Base-by-base conservation (phyloP, 92 coral and sea anemone species). In the Actinernus sp. region DNA sequence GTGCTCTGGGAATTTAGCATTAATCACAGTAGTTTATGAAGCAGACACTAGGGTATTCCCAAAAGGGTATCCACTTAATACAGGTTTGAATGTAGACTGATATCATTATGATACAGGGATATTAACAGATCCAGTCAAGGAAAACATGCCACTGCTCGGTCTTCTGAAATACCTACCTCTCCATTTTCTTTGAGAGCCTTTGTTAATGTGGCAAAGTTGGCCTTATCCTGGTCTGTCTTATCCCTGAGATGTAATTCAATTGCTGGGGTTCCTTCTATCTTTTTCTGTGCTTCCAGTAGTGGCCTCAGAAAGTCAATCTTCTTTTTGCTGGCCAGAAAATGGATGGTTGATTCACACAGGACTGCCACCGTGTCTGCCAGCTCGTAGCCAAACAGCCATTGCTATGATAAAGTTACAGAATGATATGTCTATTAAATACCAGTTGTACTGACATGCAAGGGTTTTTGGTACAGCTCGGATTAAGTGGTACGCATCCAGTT, bases 321-420 rank as follows among this genome's bases (percentile, higher is more conserved):
- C 95, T 95, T 95, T 64, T 95, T 95, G 50, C 99, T 95, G 46
- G 99, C 99, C 53, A 95, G 70, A 63, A 95, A 77, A 83, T 91
- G 86, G 22, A 91, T 26, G 49, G 92, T 71, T 19, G 97, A 72
- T 20, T 87, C 92, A 65, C 95, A 82, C 17, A 95, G 73, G n/a
- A 95, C 92, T 46, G 90, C 58, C 1, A 95, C 66, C 1, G 99
- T 95, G 47, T 95, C 99, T 1, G 99, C 97, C 64, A 95, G 80
- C 53, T 95, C 99, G 60, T 95, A 95, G 20, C 99, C 99, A 91
- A 95, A 95, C 33, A 95, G 49, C 99, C 99, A 95, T 95, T 95
- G 99, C 99, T 95, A 75, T 10, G 67, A 39, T 61, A 24, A 56
- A 24, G 12, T n/a, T n/a, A n/a, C n/a, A n/a, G n/a, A n/a, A n/a